Evolutionary conservation across 2,797 vertebrate species (phyloP), one percentile per base, ranked within the genome.

Genomic region (Ctenochaetus hawaiiensis): DNA sequence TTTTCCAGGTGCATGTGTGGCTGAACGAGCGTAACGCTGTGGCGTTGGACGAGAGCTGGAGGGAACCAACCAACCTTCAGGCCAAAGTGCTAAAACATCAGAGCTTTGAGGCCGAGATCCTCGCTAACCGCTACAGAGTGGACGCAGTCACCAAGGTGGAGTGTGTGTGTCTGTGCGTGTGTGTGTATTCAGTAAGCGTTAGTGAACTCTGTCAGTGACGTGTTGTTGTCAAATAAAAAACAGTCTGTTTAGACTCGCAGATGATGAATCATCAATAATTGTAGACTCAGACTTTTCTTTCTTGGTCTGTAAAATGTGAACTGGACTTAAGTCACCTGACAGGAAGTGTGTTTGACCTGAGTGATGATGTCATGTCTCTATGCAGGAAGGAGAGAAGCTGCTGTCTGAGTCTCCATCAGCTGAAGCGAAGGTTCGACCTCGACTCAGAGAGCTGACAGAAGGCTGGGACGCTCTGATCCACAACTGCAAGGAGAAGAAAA

Each of bases 341-440:
- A 47, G 41, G 39, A 44, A 39, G 54, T 52, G 52, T 8, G 43
- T 67, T 20, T 45, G 54, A 51, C 43, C 14, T 18, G 13, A 18
- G 12, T 8, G 26, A 6, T 60, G 47, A 70, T 61, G 47, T 72
- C 47, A 18, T 4, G 17, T 54, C 20, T 52, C 8, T n/a, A 39
- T 54, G 20, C 59, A 98, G 97, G 96, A 97, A 77, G 97, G 95
- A 1, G 94, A 96, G 82, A 95, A 91, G 84, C 94, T 97, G 92
- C 72, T 96, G 53, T 78, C 56, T 0, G 90, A 86, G 18, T 90
- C 67, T 51, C 91, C 91, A 48, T 92, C 89, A 0, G 92, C 94
- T 45, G 82, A 92, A 0, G 88, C 89, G 57, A 95, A 95, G 75
- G 93, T 98, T 78, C 89, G 72, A 75, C 92, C 92, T 72, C 92